Conservation (phyloP, 2,797 vertebrate species). For the Liasis olivaceus region DNA sequence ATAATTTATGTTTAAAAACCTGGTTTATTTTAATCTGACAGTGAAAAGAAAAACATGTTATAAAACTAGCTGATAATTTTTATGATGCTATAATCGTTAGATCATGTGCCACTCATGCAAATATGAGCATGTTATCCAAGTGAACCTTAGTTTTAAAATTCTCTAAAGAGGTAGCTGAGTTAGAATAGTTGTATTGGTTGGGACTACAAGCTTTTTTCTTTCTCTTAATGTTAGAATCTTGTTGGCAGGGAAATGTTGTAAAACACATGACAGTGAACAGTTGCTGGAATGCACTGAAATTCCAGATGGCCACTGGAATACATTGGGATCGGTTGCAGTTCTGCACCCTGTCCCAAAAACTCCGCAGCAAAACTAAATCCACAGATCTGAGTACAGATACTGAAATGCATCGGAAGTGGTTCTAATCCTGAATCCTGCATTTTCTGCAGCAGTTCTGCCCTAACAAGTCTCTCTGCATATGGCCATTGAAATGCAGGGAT, state of each 20-base stretch:
- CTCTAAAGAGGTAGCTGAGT: neutral
- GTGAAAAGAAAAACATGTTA: neutral
- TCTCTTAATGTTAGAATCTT: neutral
- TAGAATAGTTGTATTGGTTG: neutral
- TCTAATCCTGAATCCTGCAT: neutral
- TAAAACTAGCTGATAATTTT: conserved; percentile 4
- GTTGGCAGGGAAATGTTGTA: no score
- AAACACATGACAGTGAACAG: neutral
- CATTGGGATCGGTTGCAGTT: neutral
- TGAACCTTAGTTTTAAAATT: neutral
- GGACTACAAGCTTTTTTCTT: neutral
- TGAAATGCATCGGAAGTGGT: neutral
- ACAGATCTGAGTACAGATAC: neutral
- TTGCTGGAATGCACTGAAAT: neutral
- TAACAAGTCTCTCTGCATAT: neutral
- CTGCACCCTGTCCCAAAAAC: neutral
- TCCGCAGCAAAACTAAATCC: neutral
- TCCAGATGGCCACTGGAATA: neutral
- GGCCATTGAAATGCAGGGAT: neutral
- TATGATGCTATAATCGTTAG: neutral
- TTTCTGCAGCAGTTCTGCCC: neutral
- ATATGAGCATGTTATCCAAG: neutral
- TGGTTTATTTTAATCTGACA: conserved; percentile 26
- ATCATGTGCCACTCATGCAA: neutral
- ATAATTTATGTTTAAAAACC: neutral